Base-by-base conservation (phyloP, 1,140 invertebrate species). In the Diachasmimorpha longicaudata region DNA sequence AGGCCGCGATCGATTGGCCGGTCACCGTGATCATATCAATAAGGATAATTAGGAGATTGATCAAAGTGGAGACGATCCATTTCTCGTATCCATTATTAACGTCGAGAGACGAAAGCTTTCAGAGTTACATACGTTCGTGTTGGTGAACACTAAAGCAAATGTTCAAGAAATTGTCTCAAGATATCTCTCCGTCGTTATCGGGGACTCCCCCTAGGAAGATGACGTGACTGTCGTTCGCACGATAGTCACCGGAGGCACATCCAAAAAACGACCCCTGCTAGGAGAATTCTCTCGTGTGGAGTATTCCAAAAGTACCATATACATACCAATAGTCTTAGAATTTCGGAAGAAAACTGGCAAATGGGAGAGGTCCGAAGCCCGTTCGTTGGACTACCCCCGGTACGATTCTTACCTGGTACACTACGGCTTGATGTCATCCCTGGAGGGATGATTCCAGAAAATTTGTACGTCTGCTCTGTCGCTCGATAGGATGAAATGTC, bases 181-280 rank as follows among this genome's bases (percentile, higher is more conserved):
- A 63, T 63, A 23, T 63, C 23, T 63, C 19, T 63, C 6, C 14
- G 21, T 37, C 14, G 66, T 68, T 68, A 68, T 68, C 66, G 66
- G 14, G 66, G 66, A 68, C 23, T 10, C 14, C 58, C 58, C 58
- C 23, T 63, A 19, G 11, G 19, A 36, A 25, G 31, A 68, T 68
- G 36, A 68, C 66, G 36, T 68, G 66, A 68, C 66, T 68, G 66
- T 68, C 66, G 66, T 68, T 68, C 31, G n/a, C 66, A 68, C 66
- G 66, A 68, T 36, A 68, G 25, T 68, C 66, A 68, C 66, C 31
- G 25, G 66, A 68, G 66, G 66, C 31, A 68, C 66, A 68, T 68
- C n/a, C n/a, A 37, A 68, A 37, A 63, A 68, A 68, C 36, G 16
- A 68, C 36, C 25, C n/a, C 25, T 68, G 36, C 2, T 37, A 16